Evolutionary conservation across 30 jellyfish, hydroid and myxozoan genomes (phyloP).

Genomic region (Pelagia noctiluca): DNA sequence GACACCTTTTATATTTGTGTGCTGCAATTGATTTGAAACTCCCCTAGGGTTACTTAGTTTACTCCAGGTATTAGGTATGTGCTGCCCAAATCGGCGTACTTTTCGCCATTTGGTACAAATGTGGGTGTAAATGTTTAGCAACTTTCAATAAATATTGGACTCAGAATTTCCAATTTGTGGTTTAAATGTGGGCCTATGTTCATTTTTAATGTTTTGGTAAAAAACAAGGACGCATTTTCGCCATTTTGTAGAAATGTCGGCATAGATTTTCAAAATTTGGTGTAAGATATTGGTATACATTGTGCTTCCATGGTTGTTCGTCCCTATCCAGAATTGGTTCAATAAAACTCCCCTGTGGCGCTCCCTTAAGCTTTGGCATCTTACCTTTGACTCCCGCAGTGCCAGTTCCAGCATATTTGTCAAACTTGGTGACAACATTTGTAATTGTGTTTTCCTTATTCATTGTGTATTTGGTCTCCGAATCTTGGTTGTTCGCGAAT

Average conservation of each 20-base stretch:
- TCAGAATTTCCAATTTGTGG: too few species aligned
- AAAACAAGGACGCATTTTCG: neutral
- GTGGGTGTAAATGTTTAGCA: too few species aligned
- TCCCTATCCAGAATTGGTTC: neutral
- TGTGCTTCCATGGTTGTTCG: neutral
- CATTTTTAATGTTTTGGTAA: neutral
- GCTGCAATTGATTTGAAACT: too few species aligned
- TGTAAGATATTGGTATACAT: neutral
- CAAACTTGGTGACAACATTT: neutral
- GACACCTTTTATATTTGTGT: too few species aligned
- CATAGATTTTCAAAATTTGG: neutral
- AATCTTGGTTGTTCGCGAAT: neutral
- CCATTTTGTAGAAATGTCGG: neutral
- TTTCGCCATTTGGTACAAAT: too few species aligned
- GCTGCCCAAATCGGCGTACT: too few species aligned
- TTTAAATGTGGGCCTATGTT: too few species aligned
- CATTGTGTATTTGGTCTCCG: neutral
- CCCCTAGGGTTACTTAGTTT: too few species aligned
- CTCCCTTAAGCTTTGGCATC: neutral
- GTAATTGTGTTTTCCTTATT: neutral
- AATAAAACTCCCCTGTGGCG: neutral
- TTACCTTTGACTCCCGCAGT: neutral
- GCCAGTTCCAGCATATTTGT: neutral
- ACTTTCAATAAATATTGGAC: too few species aligned
- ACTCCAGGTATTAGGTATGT: too few species aligned